Evolutionary conservation across 1,140 invertebrate genomes (phyloP).

Genomic region (Drosophila truncata): DNA sequence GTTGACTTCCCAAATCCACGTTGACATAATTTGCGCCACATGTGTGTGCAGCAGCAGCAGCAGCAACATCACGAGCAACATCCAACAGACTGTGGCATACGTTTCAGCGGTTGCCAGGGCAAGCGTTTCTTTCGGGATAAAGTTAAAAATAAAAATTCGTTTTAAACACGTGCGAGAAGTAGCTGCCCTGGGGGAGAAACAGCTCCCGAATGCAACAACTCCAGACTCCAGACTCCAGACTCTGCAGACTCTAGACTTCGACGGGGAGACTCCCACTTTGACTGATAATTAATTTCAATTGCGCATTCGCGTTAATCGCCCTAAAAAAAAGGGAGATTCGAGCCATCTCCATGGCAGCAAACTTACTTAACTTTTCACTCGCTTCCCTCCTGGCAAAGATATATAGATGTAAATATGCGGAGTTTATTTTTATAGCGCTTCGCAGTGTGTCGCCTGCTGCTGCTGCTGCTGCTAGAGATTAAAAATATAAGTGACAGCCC

Average conservation of each 20-base stretch:
- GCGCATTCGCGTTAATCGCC: slow-evolving; percentile 81
- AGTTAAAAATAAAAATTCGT: slow-evolving; percentile 77
- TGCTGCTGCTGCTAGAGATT: slow-evolving; percentile 70
- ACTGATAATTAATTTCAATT: slow-evolving; percentile 84
- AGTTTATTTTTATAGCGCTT: slow-evolving; percentile 40
- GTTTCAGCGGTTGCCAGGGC: slow-evolving; percentile 46
- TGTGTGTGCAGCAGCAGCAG: slow-evolving; percentile 55
- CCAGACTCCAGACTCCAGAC: slow-evolving; percentile 4
- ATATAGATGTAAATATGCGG: slow-evolving; percentile 27
- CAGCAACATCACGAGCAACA: slow-evolving; percentile 6
- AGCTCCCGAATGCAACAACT: slow-evolving; percentile 18
- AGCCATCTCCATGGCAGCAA: slow-evolving; percentile 25
- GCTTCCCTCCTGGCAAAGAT: slow-evolving; percentile 19
- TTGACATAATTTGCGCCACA: slow-evolving; percentile 78
- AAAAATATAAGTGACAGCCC: slow-evolving; percentile 76
- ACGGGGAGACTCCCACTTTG: slow-evolving; percentile 56
- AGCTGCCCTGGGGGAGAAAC: slow-evolving; percentile 22
- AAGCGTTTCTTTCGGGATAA: slow-evolving; percentile 22
- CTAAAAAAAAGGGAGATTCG: slow-evolving; percentile 46
- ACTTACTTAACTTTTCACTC: slow-evolving; percentile 61
- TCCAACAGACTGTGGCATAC: slow-evolving; percentile 40
- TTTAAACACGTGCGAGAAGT: slow-evolving; percentile 68
- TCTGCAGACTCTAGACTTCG: neutral
- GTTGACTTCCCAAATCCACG: slow-evolving; percentile 64
- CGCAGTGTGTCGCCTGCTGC: slow-evolving; percentile 63